Percentiles rank a stretch among this genome's conserved stretches.
Evolutionary conservation across 2,888 invertebrate species (phyloP).

Genomic region (Himalopsyche kuldschensis): DNA sequence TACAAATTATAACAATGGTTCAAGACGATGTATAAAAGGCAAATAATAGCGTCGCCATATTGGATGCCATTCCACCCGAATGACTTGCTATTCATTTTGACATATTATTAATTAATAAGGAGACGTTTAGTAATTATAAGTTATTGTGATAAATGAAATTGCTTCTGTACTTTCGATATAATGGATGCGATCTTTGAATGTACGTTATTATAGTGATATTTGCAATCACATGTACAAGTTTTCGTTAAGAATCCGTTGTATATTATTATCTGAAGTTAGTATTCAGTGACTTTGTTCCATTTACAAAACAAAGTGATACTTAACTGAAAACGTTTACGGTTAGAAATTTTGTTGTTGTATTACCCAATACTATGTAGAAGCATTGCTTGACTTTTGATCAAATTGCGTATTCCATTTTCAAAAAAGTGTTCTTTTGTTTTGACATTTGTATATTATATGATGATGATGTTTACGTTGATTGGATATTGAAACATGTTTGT

Average conservation of each 20-base stretch:
- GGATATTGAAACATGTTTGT: too few species aligned
- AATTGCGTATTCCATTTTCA: background rate
- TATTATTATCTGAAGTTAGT: background rate
- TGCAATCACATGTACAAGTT: background rate
- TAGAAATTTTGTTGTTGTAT: too few species aligned
- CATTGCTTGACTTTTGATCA: background rate
- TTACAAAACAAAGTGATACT: too few species aligned
- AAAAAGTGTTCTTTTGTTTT: too few species aligned
- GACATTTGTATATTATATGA: too few species aligned
- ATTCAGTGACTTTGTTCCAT: too few species aligned
- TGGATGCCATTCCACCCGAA: background rate
- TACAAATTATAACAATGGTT: background rate
- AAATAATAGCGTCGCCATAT: background rate
- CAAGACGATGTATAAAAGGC: background rate
- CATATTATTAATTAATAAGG: background rate
- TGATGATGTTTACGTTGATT: too few species aligned
- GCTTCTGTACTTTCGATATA: background rate
- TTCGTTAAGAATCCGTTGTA: background rate
- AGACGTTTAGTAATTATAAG: background rate
- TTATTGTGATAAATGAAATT: background rate
- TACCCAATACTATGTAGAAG: too few species aligned
- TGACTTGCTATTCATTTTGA: background rate
- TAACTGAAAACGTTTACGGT: too few species aligned
- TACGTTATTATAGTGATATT: background rate
- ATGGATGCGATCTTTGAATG: background rate